Percentiles rank a stretch among this genome's conserved stretches.
Evolutionary conservation across 2,888 invertebrate genomes (phyloP).

Genomic region (Omphaloscelis lunosa): DNA sequence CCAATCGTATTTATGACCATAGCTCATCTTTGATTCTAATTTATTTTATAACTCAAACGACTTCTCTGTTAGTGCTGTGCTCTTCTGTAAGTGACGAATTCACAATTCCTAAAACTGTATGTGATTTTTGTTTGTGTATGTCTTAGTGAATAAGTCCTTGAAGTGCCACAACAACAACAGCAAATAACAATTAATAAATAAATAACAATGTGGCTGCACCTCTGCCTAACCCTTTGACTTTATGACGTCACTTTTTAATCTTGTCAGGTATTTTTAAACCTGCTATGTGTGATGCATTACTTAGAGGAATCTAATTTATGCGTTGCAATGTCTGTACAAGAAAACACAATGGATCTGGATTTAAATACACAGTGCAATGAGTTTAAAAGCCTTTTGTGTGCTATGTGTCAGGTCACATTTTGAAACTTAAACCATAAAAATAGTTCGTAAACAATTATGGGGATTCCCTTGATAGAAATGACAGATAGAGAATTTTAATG

Average conservation of each 20-base stretch:
- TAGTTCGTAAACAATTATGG: too few species aligned
- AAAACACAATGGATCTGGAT: constrained; percentile 32
- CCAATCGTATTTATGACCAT: too few species aligned
- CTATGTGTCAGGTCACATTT: too few species aligned
- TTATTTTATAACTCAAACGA: too few species aligned
- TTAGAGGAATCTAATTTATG: constrained; percentile 40
- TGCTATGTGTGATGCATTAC: constrained; percentile 32
- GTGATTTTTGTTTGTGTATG: too few species aligned
- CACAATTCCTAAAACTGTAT: too few species aligned
- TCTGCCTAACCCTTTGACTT: neutral
- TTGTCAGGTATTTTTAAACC: constrained; percentile 38
- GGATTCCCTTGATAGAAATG: neutral
- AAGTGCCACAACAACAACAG: too few species aligned
- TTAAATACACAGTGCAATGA: constrained; percentile 13
- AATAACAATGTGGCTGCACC: neutral
- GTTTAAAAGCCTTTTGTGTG: constrained; percentile 2
- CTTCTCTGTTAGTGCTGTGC: too few species aligned
- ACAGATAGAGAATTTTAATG: neutral
- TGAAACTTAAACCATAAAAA: neutral
- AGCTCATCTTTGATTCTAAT: too few species aligned
- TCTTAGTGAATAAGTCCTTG: too few species aligned
- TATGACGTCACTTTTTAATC: constrained; percentile 17
- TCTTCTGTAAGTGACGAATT: too few species aligned
- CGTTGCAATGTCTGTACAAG: constrained; percentile 3
- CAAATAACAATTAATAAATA: too few species aligned